Percentiles rank a stretch among this genome's conserved stretches.
Evolutionary conservation across 2,113 vertebrate species (phyloP).

Genomic region (Opisthocomus hoazin): DNA sequence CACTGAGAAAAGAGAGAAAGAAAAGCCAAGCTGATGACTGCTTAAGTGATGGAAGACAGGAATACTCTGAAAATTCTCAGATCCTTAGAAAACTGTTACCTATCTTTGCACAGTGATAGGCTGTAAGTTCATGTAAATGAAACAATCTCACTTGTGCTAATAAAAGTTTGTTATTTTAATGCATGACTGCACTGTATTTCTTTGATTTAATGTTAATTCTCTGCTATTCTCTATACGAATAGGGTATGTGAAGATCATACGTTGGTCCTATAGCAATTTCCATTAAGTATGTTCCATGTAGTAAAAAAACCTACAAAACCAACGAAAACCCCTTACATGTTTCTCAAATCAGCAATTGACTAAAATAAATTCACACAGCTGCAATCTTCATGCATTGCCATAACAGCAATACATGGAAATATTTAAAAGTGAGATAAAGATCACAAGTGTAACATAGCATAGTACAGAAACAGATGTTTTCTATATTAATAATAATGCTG

Average conservation of each 20-base stretch:
- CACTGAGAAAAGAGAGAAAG: neutral
- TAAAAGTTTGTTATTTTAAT: neutral
- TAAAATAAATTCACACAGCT: neutral
- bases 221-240: neutral
- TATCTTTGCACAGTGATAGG: neutral
- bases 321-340: neutral
- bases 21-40: neutral
- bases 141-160: neutral
- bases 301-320: neutral
- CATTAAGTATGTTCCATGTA: neutral
- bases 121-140: neutral
- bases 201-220: neutral
- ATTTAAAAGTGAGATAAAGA: conserved; percentile 7
- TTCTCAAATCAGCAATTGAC: neutral
- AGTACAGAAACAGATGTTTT: neutral
- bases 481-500: neutral
- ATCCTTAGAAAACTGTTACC: neutral
- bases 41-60: neutral
- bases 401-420: neutral
- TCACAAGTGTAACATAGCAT: neutral
- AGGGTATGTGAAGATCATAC: neutral
- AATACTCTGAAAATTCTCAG: neutral
- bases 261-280: neutral
- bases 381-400: neutral
- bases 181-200: neutral